A percentile compares a stretch with the other conserved stretches of the same genome.
These are phyloP conservation scores for Gobius niger DNA, from an alignment of 2,113 vertebrate species.

Conservation along the genomic window DNA sequence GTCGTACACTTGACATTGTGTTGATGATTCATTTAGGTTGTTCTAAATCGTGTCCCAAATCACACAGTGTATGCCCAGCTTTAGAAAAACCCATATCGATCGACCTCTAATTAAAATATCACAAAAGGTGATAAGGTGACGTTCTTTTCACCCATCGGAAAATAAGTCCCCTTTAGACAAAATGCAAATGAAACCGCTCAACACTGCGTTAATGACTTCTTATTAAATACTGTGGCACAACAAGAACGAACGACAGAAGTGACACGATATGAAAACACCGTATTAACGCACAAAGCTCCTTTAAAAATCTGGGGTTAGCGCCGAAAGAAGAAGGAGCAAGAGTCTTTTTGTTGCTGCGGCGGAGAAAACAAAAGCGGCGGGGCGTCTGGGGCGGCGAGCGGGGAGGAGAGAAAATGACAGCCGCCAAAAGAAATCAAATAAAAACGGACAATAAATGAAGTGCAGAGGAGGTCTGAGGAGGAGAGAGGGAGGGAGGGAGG, in stretches of 20 bases:
- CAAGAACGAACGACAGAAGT: neutral
- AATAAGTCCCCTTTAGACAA: neutral
- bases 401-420: constrained; percentile 33
- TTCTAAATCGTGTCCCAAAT: too few species aligned
- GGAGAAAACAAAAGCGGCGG: constrained; percentile 55
- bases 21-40: too few species aligned
- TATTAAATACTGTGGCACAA: constrained; percentile 3
- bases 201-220: neutral
- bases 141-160: neutral
- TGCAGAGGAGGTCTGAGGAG: constrained; percentile 48
- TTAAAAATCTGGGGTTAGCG: constrained; percentile 35
- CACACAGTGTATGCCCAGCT: too few species aligned
- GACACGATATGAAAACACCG: neutral
- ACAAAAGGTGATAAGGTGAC: too few species aligned
- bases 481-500: constrained; percentile 22
- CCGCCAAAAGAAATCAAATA: constrained; percentile 58
- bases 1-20: too few species aligned
- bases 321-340: constrained; percentile 19
- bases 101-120: too few species aligned
- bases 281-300: constrained; percentile 13
- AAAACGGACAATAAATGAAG: constrained; percentile 55
- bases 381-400: constrained; percentile 46
- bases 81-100: too few species aligned
- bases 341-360: constrained; percentile 44
- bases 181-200: neutral